Evolutionary conservation across 2,113 vertebrate species (phyloP).

Genomic region (Muscicapa adusta): DNA sequence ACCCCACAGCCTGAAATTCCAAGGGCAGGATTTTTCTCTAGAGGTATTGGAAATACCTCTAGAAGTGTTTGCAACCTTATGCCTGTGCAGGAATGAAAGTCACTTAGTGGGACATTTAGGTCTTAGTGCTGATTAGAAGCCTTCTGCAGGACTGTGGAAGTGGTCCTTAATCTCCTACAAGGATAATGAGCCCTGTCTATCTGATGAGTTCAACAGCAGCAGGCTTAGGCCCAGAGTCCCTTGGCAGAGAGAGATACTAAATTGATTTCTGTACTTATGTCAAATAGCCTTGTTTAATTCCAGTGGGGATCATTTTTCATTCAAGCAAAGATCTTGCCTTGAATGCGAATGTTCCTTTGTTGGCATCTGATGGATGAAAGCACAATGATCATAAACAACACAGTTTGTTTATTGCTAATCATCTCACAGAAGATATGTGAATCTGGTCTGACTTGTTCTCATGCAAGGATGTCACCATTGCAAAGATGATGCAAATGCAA

Average conservation of each 20-base stretch:
- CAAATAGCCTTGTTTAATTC: conserved; percentile 21
- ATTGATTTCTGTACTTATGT: conserved; percentile 34
- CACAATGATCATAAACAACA: background rate
- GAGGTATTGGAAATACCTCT: background rate
- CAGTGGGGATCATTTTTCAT: conserved; percentile 19
- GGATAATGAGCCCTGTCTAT: background rate
- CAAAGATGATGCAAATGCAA: background rate
- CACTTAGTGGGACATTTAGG: background rate
- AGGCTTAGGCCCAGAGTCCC: background rate
- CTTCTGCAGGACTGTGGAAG: background rate
- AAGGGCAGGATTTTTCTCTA: background rate
- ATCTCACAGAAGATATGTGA: background rate
- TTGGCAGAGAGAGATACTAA: background rate
- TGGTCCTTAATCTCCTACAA: background rate
- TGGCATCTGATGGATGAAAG: background rate
- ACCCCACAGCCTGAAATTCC: background rate
- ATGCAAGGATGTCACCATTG: background rate
- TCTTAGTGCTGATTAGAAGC: background rate
- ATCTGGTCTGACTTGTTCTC: background rate
- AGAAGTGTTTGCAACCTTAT: background rate
- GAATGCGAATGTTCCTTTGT: background rate
- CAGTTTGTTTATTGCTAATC: background rate
- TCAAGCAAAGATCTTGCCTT: background rate
- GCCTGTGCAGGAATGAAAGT: background rate
- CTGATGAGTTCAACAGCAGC: background rate